Base-by-base conservation (phyloP, 1,140 invertebrate species). In the Antheraea mylitta region DNA sequence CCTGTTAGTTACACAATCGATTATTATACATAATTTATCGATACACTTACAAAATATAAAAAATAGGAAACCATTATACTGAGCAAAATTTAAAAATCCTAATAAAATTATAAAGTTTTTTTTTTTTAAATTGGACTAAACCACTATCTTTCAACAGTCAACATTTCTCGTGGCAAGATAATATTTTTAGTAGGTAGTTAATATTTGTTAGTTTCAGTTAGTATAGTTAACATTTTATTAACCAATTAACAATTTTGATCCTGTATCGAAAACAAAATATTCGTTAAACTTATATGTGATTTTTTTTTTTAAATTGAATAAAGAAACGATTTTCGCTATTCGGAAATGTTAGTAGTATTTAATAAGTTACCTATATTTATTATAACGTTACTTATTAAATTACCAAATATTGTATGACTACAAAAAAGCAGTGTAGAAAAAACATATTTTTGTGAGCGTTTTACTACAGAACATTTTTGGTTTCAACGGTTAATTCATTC, bases 11-110 rank as follows among this genome's bases (percentile, higher is more conserved):
- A 38, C 58, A 64, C 58, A 19, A 62, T 62, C 16, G 5, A 66
- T 65, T 16, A 53, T 70, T 66, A 18, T 18, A 18, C 53, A 30
- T 16, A 65, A 53, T 70, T 60, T 67, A 71, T 63, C 64, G 42
- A 42, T 16, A 66, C 37, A 22, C 61, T 63, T 63, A 63, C 11
- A 18, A 22, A 30, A 37, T n/a, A 63, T 6, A 19, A 36, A 68
- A 72, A 76, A 77, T 79, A 79, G 79, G 79, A 81, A 77, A 81
- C 79, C 70, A 74, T 69, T 68, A 59, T 69, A 66, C 61, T 81
- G 79, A 79, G 77, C 79, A 74, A 58, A 70, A 70, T 64, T 70
- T 70, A 38, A 71, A 69, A 62, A 70, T 58, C 58, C 66, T 71
- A 71, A 71, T 70, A 19, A 64, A 66, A 62, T 62, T 67, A 65